Evolutionary conservation across 1,140 invertebrate species (phyloP), one percentile per base, ranked within the genome.

Genomic region (Pseudomyrmex pallidus): DNA sequence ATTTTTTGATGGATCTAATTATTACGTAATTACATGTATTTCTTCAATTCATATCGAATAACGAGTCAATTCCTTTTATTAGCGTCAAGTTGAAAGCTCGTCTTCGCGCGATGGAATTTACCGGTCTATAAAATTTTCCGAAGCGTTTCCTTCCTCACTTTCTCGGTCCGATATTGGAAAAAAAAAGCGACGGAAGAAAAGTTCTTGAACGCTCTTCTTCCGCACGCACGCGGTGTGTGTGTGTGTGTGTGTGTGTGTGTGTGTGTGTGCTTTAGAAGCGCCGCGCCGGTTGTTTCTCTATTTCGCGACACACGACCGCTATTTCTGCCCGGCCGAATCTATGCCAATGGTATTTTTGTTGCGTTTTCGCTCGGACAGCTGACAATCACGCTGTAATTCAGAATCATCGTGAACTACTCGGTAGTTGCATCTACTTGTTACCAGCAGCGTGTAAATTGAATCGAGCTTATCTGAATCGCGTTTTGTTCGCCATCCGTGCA

Each of bases 291-390:
- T 74, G 35, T 82, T 82, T 35, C 48, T 82, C 78, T 82, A 83
- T 83, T 80, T 80, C 74, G 59, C 48, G 68, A 74, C 57, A 57
- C 62, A 57, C 62, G 17, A 25, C 5, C 8, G 73, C 89, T 92
- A 91, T 92, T 92, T 92, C 86, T 89, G 83, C 72, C 46, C 72
- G 82, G 46, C 13, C 83, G 85, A 91, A 93, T 92, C 89, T 92
- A 90, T 92, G 92, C 93, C 92, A 91, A 91, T 92, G 90, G 87
- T 92, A 91, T 93, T 93, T 93, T 92, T 91, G 89, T 92, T 90
- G 87, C 88, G 88, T 90, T 91, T 92, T 90, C 84, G 83, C 90
- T 88, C 86, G 82, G 89, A 92, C 91, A 92, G 89, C 90, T 93
- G 91, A 93, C 91, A 92, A 68, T 84, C 85, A 84, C 46, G 13